A percentile compares a stretch with the other conserved stretches of the same genome.
These are phyloP conservation scores for Holothuria glaberrima DNA, from an alignment of 35 echinoderm and acorn worm genomes.

Conservation along the genomic window DNA sequence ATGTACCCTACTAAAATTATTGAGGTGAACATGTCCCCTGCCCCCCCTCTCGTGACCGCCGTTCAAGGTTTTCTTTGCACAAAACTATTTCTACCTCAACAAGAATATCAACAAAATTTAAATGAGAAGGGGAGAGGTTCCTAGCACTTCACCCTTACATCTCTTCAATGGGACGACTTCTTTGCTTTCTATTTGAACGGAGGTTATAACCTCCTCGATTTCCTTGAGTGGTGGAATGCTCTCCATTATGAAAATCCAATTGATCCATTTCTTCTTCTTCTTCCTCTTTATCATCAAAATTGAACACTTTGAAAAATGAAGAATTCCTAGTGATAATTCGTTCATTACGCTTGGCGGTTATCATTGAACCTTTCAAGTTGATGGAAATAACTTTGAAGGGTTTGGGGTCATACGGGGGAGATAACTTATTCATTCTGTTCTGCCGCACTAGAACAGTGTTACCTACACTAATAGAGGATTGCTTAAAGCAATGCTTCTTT, in stretches of 20 bases:
- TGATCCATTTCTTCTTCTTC: not conserved
- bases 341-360: not conserved
- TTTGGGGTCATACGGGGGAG: slow-evolving; percentile 23
- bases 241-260: not conserved
- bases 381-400: slow-evolving; percentile 5
- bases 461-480: slow-evolving; percentile 27
- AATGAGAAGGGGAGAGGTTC: not conserved
- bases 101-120: not conserved
- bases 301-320: not conserved
- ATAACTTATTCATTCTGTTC: slow-evolving; percentile 16
- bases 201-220: not conserved
- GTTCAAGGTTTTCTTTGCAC: too few relatives aligned
- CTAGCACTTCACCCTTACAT: slow-evolving; percentile 17
- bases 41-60: too few relatives aligned
- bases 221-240: not conserved
- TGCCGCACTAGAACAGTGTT: slow-evolving; percentile 57
- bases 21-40: too few relatives aligned
- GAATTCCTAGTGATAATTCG: slow-evolving; percentile 25
- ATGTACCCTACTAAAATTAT: too few relatives aligned
- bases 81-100: too few relatives aligned
- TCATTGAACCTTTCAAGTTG: slow-evolving; percentile 7
- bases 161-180: not conserved
- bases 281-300: not conserved
- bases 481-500: slow-evolving; percentile 51
- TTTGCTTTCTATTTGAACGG: not conserved